phyloP scores from a whole-genome alignment of 2,888 invertebrate species.

The Pandemis heparana region DNA sequence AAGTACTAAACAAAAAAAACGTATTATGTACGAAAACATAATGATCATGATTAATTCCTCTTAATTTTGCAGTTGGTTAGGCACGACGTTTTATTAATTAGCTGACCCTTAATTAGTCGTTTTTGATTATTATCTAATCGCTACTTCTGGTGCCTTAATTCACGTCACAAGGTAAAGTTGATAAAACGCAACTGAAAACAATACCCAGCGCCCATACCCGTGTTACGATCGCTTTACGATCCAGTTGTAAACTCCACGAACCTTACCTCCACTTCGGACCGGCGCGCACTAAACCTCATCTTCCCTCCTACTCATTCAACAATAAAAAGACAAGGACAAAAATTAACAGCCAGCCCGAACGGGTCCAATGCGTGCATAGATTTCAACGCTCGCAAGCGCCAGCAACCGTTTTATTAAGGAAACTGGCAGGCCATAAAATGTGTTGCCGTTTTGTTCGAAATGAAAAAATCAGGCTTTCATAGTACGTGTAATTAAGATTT shows the following conservation, averaged over 20 bases:
- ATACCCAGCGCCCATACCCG: slow-evolving; percentile 56
- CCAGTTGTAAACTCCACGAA: slow-evolving; percentile 40
- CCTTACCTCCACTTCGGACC: slow-evolving; percentile 31
- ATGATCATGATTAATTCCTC: no score
- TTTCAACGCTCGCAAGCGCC: slow-evolving; percentile 32
- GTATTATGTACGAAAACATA: no score
- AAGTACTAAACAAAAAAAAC: no score
- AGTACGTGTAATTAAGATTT: slow-evolving; percentile 22
- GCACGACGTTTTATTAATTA: neutral
- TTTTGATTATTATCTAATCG: neutral
- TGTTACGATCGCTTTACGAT: slow-evolving; percentile 63
- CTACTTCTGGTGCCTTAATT: neutral
- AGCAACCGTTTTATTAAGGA: slow-evolving; percentile 41
- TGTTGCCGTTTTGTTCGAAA: slow-evolving; percentile 31
- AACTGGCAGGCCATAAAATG: slow-evolving; percentile 35
- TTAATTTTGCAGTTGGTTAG: neutral
- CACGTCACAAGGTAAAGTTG: slow-evolving; percentile 32
- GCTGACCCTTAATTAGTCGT: neutral
- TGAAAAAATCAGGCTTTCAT: slow-evolving; percentile 22
- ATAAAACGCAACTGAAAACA: slow-evolving; percentile 63
- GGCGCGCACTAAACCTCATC: slow-evolving; percentile 12
- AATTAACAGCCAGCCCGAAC: slow-evolving; percentile 26
- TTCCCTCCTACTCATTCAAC: slow-evolving; percentile 12
- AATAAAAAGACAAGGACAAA: slow-evolving; percentile 10
- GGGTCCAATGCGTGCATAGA: slow-evolving; percentile 30